Evolutionary conservation across 2,797 vertebrate species (phyloP).

Genomic region (Sphaeramia orbicularis): DNA sequence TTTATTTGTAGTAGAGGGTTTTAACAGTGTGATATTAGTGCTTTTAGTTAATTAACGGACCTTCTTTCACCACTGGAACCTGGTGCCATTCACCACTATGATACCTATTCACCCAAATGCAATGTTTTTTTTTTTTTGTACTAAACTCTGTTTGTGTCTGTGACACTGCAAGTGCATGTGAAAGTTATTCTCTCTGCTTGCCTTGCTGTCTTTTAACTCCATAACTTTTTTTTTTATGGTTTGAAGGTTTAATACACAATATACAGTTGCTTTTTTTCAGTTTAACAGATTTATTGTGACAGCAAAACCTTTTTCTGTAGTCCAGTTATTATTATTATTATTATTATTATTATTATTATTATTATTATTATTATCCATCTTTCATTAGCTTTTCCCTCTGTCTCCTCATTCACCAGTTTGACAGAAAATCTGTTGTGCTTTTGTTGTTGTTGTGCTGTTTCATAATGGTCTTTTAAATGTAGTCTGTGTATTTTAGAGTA

Average conservation of each 20-base stretch:
- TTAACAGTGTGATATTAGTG: no score
- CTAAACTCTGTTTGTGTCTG: neutral
- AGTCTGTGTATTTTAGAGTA: no score
- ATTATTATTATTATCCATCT: no score
- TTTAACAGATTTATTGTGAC: neutral
- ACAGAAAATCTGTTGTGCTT: constrained; percentile 26
- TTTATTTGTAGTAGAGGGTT: no score
- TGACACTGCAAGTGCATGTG: no score
- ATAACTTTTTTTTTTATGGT: no score
- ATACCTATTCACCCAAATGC: neutral
- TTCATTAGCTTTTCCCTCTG: constrained; percentile 24
- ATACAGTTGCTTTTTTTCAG: neutral
- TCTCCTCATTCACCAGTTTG: constrained; percentile 51
- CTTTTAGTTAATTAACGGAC: no score
- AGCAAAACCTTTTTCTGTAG: neutral
- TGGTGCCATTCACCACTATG: neutral
- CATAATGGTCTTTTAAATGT: neutral
- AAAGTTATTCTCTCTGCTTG: no score
- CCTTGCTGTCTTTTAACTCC: no score
- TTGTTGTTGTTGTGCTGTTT: constrained; percentile 14
- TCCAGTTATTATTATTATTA: neutral
- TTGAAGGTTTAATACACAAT: no score
- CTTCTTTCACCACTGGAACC: no score
- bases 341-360: no score
- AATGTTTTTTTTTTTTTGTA: neutral